Evolutionary conservation across 1,140 invertebrate genomes (phyloP), one percentile per base, ranked within the genome.

Genomic region (Ladona fulva): DNA sequence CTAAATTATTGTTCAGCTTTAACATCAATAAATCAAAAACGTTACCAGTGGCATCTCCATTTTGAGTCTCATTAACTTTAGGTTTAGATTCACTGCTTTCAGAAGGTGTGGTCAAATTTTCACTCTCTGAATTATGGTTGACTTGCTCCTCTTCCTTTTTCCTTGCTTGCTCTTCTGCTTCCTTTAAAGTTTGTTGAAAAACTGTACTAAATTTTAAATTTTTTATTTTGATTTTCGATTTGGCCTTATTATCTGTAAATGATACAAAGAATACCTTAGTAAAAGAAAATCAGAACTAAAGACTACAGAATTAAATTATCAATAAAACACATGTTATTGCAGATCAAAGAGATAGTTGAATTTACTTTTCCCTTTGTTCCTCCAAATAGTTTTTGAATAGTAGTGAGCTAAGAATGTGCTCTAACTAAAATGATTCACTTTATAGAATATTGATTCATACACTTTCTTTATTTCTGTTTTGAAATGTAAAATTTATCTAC

Each of bases 171-270:
- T 90, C 89, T 83, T 92, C 90, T 59, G 89, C 89, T 82, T 89
- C 87, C 81, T 90, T 90, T 0, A 91, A 88, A 24, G 89, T 89
- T 79, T 89, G 89, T 81, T 89, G 89, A 83, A 89, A 91, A 24
- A 91, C 88, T 59, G 86, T 81, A 85, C 90, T 91, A 76, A 90
- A 89, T 81, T 91, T 91, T 24, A 92, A 85, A 82, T 91, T 89
- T 81, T 91, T 90, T 80, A 91, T 90, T 80, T 88, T 84, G 81
- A 88, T 88, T 83, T 87, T 87, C 24, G 77, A 80, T 74, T 73
- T 66, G 78, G 80, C 74, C 74, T 59, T 25, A 77, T 74, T 73
- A 22, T 77, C 42, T 52, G 76, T 76, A 78, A 75, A 42, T n/a
- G n/a, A 59, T 80, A 80, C 6, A 77, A 66, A 76, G 79, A 75